Evolutionary conservation across 1,140 invertebrate species (phyloP).

Genomic region (Trissolcus basalis): DNA sequence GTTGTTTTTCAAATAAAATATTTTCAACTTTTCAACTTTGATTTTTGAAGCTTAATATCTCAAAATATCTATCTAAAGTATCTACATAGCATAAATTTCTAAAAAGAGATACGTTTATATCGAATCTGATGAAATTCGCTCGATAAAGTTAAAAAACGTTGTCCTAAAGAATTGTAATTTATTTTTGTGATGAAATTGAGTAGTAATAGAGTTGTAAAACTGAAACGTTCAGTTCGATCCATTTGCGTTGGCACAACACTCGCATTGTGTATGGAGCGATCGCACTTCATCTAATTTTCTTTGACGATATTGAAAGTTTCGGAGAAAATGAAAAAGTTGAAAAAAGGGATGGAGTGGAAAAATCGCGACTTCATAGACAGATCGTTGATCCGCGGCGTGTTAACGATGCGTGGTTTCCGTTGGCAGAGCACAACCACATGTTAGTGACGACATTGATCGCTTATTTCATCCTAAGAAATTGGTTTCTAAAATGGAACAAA

Average conservation of each 20-base stretch:
- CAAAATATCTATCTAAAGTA: too few species aligned
- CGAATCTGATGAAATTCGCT: too few species aligned
- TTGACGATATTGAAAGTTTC: slow-evolving; percentile 32
- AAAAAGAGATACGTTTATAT: too few species aligned
- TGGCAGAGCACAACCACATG: slow-evolving; percentile 25
- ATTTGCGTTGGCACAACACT: slow-evolving; percentile 22
- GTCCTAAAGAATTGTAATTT: background rate
- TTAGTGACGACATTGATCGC: slow-evolving; percentile 26
- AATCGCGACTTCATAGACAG: slow-evolving; percentile 36
- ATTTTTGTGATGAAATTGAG: too few species aligned
- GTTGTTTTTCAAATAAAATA: too few species aligned
- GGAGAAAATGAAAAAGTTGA: slow-evolving; percentile 2
- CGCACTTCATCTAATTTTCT: slow-evolving; percentile 41
- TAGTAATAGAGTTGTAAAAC: slow-evolving; percentile 13
- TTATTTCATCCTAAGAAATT: too few species aligned
- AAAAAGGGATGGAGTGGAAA: slow-evolving; percentile 5
- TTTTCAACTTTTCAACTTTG: too few species aligned
- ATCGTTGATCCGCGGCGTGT: slow-evolving; percentile 35
- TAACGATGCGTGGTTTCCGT: slow-evolving; percentile 50
- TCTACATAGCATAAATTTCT: too few species aligned
- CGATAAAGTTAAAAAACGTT: too few species aligned
- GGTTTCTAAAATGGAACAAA: too few species aligned
- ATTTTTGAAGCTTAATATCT: too few species aligned
- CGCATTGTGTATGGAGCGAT: slow-evolving; percentile 26
- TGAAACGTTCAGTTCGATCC: slow-evolving; percentile 24